A percentile compares a stretch with the other conserved stretches of the same genome.
Conservation (phyloP, 2,797 vertebrate genomes). For the Enteromius argenteus region DNA sequence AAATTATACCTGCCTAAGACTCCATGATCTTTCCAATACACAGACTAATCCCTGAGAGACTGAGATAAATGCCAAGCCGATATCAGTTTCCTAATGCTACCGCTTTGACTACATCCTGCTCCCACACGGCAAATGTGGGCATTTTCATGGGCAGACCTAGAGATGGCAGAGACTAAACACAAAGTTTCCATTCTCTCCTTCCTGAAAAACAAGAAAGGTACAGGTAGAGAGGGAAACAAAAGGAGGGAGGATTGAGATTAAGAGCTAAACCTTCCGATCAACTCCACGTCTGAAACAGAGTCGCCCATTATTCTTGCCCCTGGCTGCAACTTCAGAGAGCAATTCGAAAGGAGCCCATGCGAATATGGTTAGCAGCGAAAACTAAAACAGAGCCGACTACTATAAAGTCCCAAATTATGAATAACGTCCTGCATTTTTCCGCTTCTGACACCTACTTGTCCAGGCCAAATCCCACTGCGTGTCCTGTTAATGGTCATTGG, state of each 20-base stretch:
- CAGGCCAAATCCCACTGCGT: slow-evolving; percentile 67
- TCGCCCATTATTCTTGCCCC: slow-evolving; percentile 34
- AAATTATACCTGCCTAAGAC: slow-evolving; percentile 46
- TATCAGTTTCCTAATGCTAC: slow-evolving; percentile 40
- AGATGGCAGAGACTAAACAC: slow-evolving; percentile 38
- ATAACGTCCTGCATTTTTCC: slow-evolving; percentile 42
- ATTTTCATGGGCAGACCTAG: slow-evolving; percentile 46
- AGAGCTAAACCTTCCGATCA: slow-evolving; percentile 26
- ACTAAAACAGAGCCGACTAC: slow-evolving; percentile 69
- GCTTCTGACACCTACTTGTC: slow-evolving; percentile 40
- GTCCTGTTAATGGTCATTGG: slow-evolving; percentile 70
- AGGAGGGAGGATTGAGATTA: slow-evolving; percentile 27
- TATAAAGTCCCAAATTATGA: slow-evolving; percentile 61
- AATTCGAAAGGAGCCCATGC: slow-evolving; percentile 30
- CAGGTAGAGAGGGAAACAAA: neutral
- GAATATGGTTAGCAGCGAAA: slow-evolving; percentile 50
- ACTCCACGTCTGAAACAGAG: slow-evolving; percentile 27
- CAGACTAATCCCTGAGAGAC: slow-evolving; percentile 31
- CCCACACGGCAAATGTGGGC: slow-evolving; percentile 11
- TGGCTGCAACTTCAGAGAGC: slow-evolving; percentile 51
- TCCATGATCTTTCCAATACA: slow-evolving; percentile 33
- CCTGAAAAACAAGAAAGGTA: slow-evolving; percentile 42
- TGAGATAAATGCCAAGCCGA: slow-evolving; percentile 45
- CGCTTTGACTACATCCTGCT: slow-evolving; percentile 28
- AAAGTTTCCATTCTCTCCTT: slow-evolving; percentile 25